Conservation (phyloP, 2,888 invertebrate genomes). For the Microplitis manilae region DNA sequence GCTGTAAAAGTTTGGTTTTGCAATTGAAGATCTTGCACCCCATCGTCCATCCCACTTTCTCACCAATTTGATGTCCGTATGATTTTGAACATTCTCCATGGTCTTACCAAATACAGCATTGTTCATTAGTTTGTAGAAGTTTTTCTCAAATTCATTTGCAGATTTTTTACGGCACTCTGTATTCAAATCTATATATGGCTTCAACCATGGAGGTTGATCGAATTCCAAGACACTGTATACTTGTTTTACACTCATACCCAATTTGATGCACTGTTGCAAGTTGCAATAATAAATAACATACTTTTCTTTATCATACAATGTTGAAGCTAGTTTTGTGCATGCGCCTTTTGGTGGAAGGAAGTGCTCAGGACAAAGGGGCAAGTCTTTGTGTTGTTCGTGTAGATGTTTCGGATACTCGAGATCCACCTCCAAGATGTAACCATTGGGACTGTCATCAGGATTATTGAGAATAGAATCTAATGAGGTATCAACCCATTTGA, state of each 20-base stretch:
- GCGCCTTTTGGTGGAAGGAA: background rate
- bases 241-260: background rate
- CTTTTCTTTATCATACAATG: background rate
- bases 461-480: constrained; percentile 31
- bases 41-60: constrained; percentile 53
- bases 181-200: constrained; percentile 34
- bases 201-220: constrained; percentile 22
- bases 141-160: constrained; percentile 11
- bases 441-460: constrained; percentile 38
- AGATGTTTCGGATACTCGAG: constrained; percentile 43
- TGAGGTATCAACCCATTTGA: constrained; percentile 55
- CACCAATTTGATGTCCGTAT: constrained; percentile 59
- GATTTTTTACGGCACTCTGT: constrained; percentile 10
- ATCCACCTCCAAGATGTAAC: constrained; percentile 64
- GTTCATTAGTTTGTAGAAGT: constrained; percentile 33
- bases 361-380: constrained; percentile 60
- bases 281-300: background rate
- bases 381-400: constrained; percentile 61
- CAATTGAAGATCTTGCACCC: too few relatives aligned
- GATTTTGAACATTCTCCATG: constrained; percentile 51
- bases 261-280: background rate
- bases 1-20: too few relatives aligned
- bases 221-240: constrained; percentile 31
- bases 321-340: background rate
- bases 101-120: constrained; percentile 37